Percentiles rank a stretch among this genome's conserved stretches.
phyloP scores from a whole-genome alignment of 2,888 invertebrate genomes.

The Ellobium chinense region DNA sequence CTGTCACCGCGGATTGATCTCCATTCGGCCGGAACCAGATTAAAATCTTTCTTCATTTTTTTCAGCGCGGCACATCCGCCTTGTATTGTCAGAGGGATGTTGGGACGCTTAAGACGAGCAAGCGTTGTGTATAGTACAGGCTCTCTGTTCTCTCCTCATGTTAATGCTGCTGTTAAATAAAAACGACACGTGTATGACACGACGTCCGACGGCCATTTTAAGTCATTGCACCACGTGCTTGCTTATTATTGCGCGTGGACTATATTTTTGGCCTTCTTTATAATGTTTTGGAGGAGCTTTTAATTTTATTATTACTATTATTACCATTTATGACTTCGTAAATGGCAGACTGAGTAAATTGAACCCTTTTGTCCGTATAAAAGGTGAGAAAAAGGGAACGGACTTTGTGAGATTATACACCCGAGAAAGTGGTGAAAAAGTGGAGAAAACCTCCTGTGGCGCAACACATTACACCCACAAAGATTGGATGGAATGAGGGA shows the following conservation, averaged over 20 bases:
- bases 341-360: background rate
- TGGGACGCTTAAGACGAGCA: background rate
- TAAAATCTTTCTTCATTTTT: slow-evolving; percentile 28
- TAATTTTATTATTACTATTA: background rate
- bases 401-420: background rate
- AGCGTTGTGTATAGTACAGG: background rate
- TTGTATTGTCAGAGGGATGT: slow-evolving; percentile 2
- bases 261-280: background rate
- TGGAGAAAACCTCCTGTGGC: too few species aligned
- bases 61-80: slow-evolving; percentile 21
- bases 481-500: too few species aligned
- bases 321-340: background rate
- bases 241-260: background rate
- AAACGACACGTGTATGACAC: slow-evolving; percentile 9
- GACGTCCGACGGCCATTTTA: slow-evolving; percentile 8
- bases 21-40: slow-evolving; percentile 41
- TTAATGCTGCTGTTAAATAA: slow-evolving; percentile 2
- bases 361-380: background rate
- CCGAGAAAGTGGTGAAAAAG: too few species aligned
- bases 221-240: background rate
- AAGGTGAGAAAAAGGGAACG: background rate
- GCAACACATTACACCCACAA: too few species aligned
- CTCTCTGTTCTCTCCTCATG: background rate
- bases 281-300: too few species aligned
- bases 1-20: slow-evolving; percentile 38